Evolutionary conservation across 1,140 invertebrate species (phyloP), one percentile per base, ranked within the genome.

Genomic region (Euborellia annulipes): DNA sequence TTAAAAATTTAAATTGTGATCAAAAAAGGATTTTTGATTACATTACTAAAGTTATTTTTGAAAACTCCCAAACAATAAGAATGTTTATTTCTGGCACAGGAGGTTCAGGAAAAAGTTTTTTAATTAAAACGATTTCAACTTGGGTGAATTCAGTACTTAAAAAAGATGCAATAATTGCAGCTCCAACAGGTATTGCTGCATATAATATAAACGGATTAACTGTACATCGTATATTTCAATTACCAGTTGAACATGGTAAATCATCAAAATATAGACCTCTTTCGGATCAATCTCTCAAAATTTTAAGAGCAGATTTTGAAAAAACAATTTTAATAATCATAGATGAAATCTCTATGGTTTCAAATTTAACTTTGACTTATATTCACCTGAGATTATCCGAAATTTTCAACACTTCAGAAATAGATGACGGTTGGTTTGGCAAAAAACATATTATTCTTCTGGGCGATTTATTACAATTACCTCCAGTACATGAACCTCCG

Each of bases 291-390:
- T 34, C n/a, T n/a, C n/a, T n/a, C n/a, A n/a, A n/a, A n/a, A n/a
- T n/a, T n/a, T n/a, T n/a, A n/a, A n/a, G n/a, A n/a, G n/a, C n/a
- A n/a, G n/a, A n/a, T n/a, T n/a, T n/a, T n/a, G n/a, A n/a, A n/a
- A n/a, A n/a, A n/a, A n/a, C n/a, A n/a, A n/a, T n/a, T n/a, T n/a
- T n/a, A n/a, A n/a, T n/a, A n/a, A n/a, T n/a, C n/a, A n/a, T n/a
- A n/a, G 56, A 58, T 46, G 55, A 61, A 51, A 48, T 59, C 37
- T 58, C 56, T n/a, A 61, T 61, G 60, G 49, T 60, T n/a, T n/a
- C 58, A 34, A 61, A 59, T 46, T 17, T 60, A 8, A 49, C 17
- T 41, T 55, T 41, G 3, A 2, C 20, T 13, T 41, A 41, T 19
- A 41, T 41, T 22, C 2, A 41, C 14, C 3, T 41, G 14, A 14